A percentile compares a stretch with the other conserved stretches of the same genome.
These are phyloP conservation scores for Doris montereyensis DNA, from an alignment of 2,888 invertebrate species.

Conservation along the genomic window DNA sequence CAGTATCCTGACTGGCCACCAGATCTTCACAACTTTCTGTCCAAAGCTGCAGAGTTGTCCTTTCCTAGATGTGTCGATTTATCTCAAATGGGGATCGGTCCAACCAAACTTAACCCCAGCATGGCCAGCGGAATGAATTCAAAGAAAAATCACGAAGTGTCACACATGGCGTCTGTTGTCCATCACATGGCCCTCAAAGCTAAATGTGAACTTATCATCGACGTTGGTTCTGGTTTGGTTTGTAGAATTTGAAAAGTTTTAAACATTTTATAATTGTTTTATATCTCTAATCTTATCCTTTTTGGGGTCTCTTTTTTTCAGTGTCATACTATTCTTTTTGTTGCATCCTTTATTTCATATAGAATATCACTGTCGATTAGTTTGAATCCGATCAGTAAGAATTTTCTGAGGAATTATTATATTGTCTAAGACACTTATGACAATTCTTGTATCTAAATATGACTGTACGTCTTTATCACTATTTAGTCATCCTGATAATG, in stretches of 20 bases:
- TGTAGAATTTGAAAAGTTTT: slow-evolving; percentile 41
- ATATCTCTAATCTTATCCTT: no score
- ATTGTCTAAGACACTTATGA: no score
- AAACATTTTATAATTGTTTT: no score
- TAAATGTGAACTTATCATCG: slow-evolving; percentile 58
- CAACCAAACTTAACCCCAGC: slow-evolving; percentile 39
- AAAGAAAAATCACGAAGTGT: slow-evolving; percentile 70
- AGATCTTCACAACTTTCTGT: slow-evolving; percentile 28
- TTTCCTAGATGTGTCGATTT: neutral
- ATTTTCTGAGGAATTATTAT: no score
- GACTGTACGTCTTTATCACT: no score
- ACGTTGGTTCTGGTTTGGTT: slow-evolving; percentile 69
- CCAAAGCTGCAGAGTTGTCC: slow-evolving; percentile 7
- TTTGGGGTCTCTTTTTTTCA: no score
- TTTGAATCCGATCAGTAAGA: no score
- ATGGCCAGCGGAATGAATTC: slow-evolving; percentile 63
- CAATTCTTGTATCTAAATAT: no score
- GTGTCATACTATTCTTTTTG: no score
- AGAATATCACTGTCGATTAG: no score
- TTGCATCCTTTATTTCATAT: no score
- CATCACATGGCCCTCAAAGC: slow-evolving; percentile 50
- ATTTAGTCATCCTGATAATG: no score
- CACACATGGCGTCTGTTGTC: slow-evolving; percentile 61
- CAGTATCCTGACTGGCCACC: slow-evolving; percentile 36
- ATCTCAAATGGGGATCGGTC: neutral